phyloP scores from a whole-genome alignment of 1,140 invertebrate genomes.

The Drosophila equinoxialis region DNA sequence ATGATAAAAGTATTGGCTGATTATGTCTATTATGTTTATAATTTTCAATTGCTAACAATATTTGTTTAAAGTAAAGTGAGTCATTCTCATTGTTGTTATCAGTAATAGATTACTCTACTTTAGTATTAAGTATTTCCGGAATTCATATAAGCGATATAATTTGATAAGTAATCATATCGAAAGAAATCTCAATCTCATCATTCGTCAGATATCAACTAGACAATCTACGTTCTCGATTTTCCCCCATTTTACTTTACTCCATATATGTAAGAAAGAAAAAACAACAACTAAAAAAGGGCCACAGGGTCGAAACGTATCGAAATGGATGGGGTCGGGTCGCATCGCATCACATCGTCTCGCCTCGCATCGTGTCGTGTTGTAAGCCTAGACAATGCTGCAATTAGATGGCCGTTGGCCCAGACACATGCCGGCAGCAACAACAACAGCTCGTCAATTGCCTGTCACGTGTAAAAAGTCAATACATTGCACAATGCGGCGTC shows the following conservation, averaged over 20 bases:
- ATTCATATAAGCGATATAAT: not conserved
- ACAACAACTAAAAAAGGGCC: not conserved
- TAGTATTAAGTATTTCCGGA: not conserved
- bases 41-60: too few relatives aligned
- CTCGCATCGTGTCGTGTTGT: not conserved
- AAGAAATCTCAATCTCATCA: slow-evolving; percentile 3
- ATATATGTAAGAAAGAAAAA: not conserved
- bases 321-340: slow-evolving; percentile 2
- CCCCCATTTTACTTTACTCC: slow-evolving; percentile 1
- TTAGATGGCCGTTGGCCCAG: slow-evolving; percentile 56
- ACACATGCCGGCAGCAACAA: slow-evolving; percentile 56
- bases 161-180: slow-evolving; percentile 1
- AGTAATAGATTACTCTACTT: not conserved
- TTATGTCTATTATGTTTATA: too few relatives aligned
- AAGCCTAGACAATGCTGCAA: slow-evolving; percentile 40
- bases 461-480: slow-evolving; percentile 81
- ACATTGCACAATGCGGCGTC: slow-evolving; percentile 76
- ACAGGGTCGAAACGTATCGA: not conserved
- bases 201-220: not conserved
- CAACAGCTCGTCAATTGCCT: slow-evolving; percentile 63
- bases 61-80: not conserved
- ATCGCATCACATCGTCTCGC: not conserved
- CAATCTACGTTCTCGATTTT: not conserved
- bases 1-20: too few relatives aligned
- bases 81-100: not conserved